These are phyloP conservation scores for Oscarella lobularis DNA, from an alignment of 37 sponge, comb jelly and placozoan species.

Conservation along the genomic window DNA sequence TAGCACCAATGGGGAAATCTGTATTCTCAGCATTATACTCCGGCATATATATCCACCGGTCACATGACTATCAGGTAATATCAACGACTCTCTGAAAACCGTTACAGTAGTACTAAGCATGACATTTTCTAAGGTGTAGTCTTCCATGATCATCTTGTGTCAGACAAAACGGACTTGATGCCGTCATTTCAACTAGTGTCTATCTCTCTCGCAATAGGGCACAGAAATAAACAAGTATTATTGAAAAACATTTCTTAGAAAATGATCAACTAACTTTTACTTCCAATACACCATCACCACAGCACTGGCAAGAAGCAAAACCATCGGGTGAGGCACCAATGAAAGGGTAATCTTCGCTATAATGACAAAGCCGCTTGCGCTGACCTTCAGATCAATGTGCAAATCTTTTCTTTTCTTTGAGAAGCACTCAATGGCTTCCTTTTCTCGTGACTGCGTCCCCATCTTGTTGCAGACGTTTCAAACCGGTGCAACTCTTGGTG, in stretches of 20 bases:
- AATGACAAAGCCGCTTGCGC: constrained; percentile 21
- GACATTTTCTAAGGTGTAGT: constrained; percentile 10
- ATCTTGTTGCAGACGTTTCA: constrained; percentile 24
- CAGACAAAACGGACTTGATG: constrained; percentile 9
- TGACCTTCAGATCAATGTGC: constrained; percentile 13
- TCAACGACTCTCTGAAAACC: no score
- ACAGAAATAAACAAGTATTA: constrained; percentile 29
- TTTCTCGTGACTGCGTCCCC: constrained; percentile 48
- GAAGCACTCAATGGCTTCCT: constrained; percentile 14
- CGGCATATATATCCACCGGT: no score
- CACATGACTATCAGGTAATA: no score
- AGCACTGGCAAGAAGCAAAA: constrained; percentile 30
- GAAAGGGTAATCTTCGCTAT: constrained; percentile 20
- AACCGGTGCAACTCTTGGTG: constrained; percentile 33
- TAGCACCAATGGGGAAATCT: no score
- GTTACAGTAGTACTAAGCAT: constrained; percentile 52
- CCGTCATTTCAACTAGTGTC: constrained; percentile 10
- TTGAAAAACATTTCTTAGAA: no score
- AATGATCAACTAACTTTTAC: no score
- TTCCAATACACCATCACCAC: constrained; percentile 41
- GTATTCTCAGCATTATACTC: no score
- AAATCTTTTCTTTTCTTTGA: not conserved
- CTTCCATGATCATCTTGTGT: not conserved
- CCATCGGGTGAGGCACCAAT: constrained; percentile 59
- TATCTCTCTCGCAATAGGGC: constrained; percentile 13